These are phyloP conservation scores for Ginglymostoma cirratum DNA, from an alignment of 2,113 vertebrate species.

Conservation along the genomic window DNA sequence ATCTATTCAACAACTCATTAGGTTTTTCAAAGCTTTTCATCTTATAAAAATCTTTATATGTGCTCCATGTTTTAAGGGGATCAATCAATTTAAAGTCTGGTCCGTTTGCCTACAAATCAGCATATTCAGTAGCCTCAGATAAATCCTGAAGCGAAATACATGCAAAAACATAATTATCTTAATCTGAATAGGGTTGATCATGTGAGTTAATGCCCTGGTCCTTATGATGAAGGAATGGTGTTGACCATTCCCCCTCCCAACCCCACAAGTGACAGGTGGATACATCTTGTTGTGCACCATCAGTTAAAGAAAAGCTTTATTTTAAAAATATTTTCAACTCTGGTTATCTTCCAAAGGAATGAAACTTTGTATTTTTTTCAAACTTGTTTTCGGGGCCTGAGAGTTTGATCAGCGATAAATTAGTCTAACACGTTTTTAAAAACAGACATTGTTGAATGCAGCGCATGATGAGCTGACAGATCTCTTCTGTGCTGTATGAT, in stretches of 20 bases:
- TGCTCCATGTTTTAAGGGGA: neutral
- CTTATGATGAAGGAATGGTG: neutral
- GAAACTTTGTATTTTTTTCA: neutral
- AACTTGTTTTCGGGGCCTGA: neutral
- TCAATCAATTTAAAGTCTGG: neutral
- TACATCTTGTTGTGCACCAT: neutral
- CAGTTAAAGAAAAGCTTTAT: neutral
- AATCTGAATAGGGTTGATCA: neutral
- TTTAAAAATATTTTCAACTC: neutral
- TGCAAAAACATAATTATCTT: neutral
- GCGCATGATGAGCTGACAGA: too few species aligned
- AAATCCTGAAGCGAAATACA: neutral
- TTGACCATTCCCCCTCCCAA: neutral
- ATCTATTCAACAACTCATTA: neutral
- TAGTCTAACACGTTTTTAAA: neutral
- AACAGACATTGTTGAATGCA: neutral
- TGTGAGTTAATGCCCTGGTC: neutral
- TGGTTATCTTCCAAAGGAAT: neutral
- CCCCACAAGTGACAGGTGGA: neutral
- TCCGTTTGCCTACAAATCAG: neutral
- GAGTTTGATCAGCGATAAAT: neutral
- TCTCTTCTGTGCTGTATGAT: neutral
- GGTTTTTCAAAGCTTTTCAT: neutral
- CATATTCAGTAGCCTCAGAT: neutral
- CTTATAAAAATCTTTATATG: constrained; percentile 11